Evolutionary conservation across 2,797 vertebrate genomes (phyloP), one percentile per base, ranked within the genome.

Genomic region (Limnodromus scolopaceus): DNA sequence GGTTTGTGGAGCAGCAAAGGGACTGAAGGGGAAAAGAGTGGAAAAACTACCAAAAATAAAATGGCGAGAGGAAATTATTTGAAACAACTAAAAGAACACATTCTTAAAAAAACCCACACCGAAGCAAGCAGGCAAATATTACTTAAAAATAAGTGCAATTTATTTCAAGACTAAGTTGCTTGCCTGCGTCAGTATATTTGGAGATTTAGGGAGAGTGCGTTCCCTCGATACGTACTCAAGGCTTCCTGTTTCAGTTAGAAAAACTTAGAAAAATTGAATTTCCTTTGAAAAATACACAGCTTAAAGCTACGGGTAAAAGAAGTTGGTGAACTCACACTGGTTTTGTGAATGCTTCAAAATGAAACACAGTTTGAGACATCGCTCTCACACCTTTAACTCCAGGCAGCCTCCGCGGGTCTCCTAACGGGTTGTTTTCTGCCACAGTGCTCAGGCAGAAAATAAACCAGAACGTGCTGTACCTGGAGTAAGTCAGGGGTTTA

Each of bases 281-380:
- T 84, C 41, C 39, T 75, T n/a, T 90, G 46, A 88, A 70, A 95
- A 94, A 89, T 16, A 68, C 23, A 34, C n/a, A 76, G 39, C 57
- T 54, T 69, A 89, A 91, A 86, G 68, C 34, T 78, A 19, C 8
- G 13, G 24, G 38, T 46, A 57, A 89, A 80, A 85, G 53, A 84
- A 93, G 66, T 65, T 12, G 12, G 69, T n/a, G 69, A 94, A 46
- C 72, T 92, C 61, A 60, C 57, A 28, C 48, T 66, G 69, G 0
- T 78, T 93, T 84, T 51, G 49, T 81, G 77, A 95, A 87, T 81
- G 61, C 75, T 81, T 81, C 61, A 71, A 76, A 92, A 93, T 45
- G 69, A 93, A 95, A 71, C 85, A 74, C 64, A 81, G 60, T 74
- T 81, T 77, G 93, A 91, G 80, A 51, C 8, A 6, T 24, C 32